Percentiles rank a stretch among this genome's conserved stretches.
phyloP scores from a whole-genome alignment of 2,888 invertebrate genomes.

The Dynastes hyllus region DNA sequence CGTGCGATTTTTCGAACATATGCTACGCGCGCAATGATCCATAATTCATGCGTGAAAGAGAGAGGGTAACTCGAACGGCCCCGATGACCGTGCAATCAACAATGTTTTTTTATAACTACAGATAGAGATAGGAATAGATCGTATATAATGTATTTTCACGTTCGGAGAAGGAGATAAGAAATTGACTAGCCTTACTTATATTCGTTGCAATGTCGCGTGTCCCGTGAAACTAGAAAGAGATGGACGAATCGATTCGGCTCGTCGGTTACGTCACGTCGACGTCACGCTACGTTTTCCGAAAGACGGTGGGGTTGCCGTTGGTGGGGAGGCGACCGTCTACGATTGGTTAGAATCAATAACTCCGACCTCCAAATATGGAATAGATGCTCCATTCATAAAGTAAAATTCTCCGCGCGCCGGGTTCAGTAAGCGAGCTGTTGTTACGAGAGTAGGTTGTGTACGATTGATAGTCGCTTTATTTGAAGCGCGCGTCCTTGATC shows the following conservation, averaged over 20 bases:
- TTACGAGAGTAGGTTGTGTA: conserved; percentile 61
- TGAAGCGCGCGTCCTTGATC: conserved; percentile 48
- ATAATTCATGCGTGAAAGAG: conserved; percentile 48
- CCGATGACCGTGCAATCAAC: conserved; percentile 35
- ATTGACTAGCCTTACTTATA: conserved; percentile 12
- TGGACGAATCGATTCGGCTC: conserved; percentile 57
- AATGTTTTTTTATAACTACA: conserved; percentile 18
- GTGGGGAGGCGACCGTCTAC: conserved; percentile 64
- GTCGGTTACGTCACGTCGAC: conserved; percentile 68
- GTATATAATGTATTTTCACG: background rate
- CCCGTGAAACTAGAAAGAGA: conserved; percentile 35
- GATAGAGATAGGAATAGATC: conserved; percentile 17
- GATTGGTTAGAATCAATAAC: conserved; percentile 73
- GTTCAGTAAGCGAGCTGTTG: conserved; percentile 76
- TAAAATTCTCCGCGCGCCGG: conserved; percentile 81
- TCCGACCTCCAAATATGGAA: conserved; percentile 89
- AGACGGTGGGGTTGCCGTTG: conserved; percentile 59
- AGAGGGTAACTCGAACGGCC: conserved; percentile 41
- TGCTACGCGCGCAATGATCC: conserved; percentile 40
- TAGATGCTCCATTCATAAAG: conserved; percentile 89
- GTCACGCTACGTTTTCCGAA: conserved; percentile 64
- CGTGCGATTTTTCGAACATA: conserved; percentile 47
- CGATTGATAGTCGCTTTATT: conserved; percentile 30
- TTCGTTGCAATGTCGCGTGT: conserved; percentile 48
- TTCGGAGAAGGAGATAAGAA: conserved; percentile 31